Conservation (phyloP, 2,797 vertebrate species). For the Hapalemur alaotrensis region DNA sequence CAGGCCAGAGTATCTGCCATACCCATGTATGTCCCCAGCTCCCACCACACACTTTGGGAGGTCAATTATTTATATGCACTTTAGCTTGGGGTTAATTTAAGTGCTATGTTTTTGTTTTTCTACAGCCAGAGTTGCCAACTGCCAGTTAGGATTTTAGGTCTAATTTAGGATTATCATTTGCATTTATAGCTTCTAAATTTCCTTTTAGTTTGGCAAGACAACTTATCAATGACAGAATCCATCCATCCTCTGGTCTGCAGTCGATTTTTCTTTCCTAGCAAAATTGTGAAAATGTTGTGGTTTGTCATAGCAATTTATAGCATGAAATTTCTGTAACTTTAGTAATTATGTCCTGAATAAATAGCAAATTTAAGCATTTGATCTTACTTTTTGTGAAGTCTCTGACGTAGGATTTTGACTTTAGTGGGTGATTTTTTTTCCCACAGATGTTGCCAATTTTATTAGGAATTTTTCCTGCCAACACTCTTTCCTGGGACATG, state of each 20-base stretch:
- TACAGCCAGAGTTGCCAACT: background rate
- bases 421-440: background rate
- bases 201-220: background rate
- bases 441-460: background rate
- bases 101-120: background rate
- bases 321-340: background rate
- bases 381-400: background rate
- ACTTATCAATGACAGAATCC: background rate
- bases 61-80: background rate
- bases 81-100: background rate
- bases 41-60: background rate
- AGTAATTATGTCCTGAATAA: background rate
- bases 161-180: background rate
- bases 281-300: constrained; percentile 16
- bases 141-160: background rate
- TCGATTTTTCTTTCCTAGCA: constrained; percentile 21
- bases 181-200: background rate
- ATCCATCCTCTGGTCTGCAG: background rate
- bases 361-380: background rate
- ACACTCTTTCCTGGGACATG: background rate
- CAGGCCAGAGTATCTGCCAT: background rate
- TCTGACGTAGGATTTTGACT: constrained; percentile 19
- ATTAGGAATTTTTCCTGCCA: background rate
- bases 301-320: background rate
- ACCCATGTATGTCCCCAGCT: background rate